phyloP scores from a whole-genome alignment of 2,888 invertebrate genomes.

The Alentia gelatinosa region DNA sequence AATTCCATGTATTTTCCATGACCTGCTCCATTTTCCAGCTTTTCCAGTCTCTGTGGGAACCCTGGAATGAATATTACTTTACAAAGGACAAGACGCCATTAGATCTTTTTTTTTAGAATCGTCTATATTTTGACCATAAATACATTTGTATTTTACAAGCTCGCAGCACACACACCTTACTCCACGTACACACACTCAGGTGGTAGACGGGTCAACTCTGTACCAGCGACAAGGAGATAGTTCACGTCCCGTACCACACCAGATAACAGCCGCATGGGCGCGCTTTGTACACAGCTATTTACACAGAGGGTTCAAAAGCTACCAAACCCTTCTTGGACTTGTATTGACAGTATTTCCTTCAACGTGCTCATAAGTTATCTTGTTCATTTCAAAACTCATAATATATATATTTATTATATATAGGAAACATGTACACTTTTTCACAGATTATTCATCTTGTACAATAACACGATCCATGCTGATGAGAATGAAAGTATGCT shows the following conservation, averaged over 20 bases:
- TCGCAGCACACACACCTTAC: slow-evolving; percentile 45
- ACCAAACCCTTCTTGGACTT: slow-evolving; percentile 41
- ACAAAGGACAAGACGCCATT: too few species aligned
- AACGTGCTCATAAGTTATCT: slow-evolving; percentile 43
- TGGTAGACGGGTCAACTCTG: not conserved
- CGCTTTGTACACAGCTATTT: slow-evolving; percentile 47
- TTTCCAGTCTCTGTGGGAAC: too few species aligned
- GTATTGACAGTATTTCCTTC: slow-evolving; percentile 32
- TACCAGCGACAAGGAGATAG: not conserved
- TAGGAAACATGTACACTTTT: not conserved
- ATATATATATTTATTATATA: slow-evolving; percentile 35
- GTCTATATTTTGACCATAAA: slow-evolving; percentile 51
- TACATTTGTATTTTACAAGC: slow-evolving; percentile 52
- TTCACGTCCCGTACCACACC: not conserved
- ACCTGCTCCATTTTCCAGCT: too few species aligned
- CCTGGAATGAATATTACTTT: too few species aligned
- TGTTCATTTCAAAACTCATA: slow-evolving; percentile 24
- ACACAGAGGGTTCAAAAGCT: slow-evolving; percentile 19
- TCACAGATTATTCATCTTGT: slow-evolving; percentile 24
- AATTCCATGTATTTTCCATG: too few species aligned
- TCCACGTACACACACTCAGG: slow-evolving; percentile 41
- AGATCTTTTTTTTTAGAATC: slow-evolving; percentile 30
- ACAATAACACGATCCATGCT: slow-evolving; percentile 23
- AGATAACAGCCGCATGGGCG: not conserved
- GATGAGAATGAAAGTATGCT: slow-evolving; percentile 2